Evolutionary conservation across 2,888 invertebrate genomes (phyloP).

Genomic region (Erpobdella octoculata): DNA sequence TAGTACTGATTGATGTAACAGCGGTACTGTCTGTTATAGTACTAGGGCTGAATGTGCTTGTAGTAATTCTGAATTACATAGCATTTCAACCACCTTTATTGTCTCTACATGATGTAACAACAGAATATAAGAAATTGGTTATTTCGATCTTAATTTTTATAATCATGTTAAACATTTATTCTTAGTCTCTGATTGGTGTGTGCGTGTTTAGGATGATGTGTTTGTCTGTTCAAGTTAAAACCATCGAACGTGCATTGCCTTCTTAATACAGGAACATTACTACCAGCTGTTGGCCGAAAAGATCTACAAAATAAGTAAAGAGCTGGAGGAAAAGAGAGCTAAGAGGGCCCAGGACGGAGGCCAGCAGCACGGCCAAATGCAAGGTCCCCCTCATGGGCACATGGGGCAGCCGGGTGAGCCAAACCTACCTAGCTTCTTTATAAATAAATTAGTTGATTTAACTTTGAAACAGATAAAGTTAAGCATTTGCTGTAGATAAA

Average conservation of each 20-base stretch:
- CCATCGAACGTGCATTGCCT: neutral
- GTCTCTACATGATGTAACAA: no score
- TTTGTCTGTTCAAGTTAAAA: neutral
- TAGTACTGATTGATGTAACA: no score
- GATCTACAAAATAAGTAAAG: constrained; percentile 98
- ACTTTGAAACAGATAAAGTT: no score
- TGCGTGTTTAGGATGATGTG: neutral
- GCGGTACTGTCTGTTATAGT: no score
- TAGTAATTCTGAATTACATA: no score
- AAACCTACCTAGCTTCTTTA: no score
- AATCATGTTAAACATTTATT: neutral
- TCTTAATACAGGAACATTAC: constrained; percentile 70
- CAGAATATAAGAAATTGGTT: neutral
- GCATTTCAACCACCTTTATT: no score
- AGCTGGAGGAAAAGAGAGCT: constrained; percentile 62
- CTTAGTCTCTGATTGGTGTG: neutral
- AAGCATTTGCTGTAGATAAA: no score
- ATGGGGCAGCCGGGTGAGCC: no score
- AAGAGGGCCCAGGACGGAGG: constrained; percentile 24
- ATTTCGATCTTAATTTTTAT: neutral
- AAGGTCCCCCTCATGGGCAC: constrained; percentile 11
- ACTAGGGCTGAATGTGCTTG: no score
- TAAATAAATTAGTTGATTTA: no score
- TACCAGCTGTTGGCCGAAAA: constrained; percentile 96
- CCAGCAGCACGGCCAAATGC: neutral